These are phyloP conservation scores for Rhagonycha lutea DNA, from an alignment of 2,888 invertebrate genomes.

Conservation along the genomic window DNA sequence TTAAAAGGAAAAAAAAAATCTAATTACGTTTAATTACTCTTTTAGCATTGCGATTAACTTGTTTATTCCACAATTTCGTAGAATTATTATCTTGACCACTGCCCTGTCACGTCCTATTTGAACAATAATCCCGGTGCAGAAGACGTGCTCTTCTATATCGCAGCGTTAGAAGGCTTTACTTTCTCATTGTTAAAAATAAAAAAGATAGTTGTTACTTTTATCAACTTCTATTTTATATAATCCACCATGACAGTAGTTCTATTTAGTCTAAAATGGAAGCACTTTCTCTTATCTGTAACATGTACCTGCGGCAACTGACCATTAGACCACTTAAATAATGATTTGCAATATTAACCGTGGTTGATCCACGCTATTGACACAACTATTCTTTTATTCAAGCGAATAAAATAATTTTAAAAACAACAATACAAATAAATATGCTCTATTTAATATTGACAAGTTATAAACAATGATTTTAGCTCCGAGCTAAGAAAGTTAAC, in stretches of 20 bases:
- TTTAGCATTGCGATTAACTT: not conserved
- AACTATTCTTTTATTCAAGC: not conserved
- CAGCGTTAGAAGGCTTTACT: constrained; percentile 39
- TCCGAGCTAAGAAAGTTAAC: constrained; percentile 48
- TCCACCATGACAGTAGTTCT: constrained; percentile 17
- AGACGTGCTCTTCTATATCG: not conserved
- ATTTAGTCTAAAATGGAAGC: constrained; percentile 46
- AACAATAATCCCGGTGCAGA: not conserved
- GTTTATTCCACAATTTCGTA: constrained; percentile 2
- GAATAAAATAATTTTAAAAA: not conserved
- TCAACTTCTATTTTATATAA: constrained; percentile 24
- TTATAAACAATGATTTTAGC: constrained; percentile 30
- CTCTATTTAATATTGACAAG: constrained; percentile 36
- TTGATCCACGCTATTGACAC: not conserved
- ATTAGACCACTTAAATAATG: constrained; percentile 40
- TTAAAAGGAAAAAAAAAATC: not conserved
- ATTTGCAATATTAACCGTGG: constrained; percentile 35
- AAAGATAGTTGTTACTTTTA: constrained; percentile 35
- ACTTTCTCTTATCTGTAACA: constrained; percentile 49
- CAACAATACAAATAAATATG: constrained; percentile 16
- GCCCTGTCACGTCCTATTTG: not conserved
- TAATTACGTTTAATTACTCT: not conserved
- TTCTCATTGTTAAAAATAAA: constrained; percentile 47
- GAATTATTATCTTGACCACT: constrained; percentile 2
- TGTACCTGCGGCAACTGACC: constrained; percentile 42